Evolutionary conservation across 2,888 invertebrate species (phyloP).

Genomic region (Fragum whitleyi): DNA sequence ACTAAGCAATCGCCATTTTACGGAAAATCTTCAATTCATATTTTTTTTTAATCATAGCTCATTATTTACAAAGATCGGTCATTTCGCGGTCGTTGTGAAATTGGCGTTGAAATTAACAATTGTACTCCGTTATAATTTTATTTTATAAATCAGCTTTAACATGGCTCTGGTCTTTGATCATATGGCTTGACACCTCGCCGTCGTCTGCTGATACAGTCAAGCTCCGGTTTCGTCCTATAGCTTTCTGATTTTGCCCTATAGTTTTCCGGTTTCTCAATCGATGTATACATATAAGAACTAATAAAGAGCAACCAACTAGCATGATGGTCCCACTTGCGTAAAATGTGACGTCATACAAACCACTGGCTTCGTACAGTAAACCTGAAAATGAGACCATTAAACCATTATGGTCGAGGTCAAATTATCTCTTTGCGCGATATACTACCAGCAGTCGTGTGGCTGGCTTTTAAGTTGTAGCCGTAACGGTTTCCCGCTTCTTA

Average conservation of each 20-base stretch:
- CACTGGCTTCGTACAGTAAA: background rate
- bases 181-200: background rate
- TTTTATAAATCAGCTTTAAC: background rate
- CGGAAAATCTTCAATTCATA: no score
- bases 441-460: background rate
- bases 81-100: no score
- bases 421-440: background rate
- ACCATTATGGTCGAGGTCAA: background rate
- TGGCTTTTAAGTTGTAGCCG: background rate
- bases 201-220: background rate
- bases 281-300: background rate
- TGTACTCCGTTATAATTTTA: no score
- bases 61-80: no score
- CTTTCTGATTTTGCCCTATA: background rate
- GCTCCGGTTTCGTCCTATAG: background rate
- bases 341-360: slow-evolving; percentile 12
- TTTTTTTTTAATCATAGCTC: no score
- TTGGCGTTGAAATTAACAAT: no score
- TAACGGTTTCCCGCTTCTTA: background rate
- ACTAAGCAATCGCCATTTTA: no score
- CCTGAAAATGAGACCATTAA: background rate
- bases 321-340: background rate
- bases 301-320: background rate
- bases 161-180: background rate
- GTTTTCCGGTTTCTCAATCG: background rate